phyloP scores from a whole-genome alignment of 1,140 invertebrate species.

The Sycophaga agraensis region DNA sequence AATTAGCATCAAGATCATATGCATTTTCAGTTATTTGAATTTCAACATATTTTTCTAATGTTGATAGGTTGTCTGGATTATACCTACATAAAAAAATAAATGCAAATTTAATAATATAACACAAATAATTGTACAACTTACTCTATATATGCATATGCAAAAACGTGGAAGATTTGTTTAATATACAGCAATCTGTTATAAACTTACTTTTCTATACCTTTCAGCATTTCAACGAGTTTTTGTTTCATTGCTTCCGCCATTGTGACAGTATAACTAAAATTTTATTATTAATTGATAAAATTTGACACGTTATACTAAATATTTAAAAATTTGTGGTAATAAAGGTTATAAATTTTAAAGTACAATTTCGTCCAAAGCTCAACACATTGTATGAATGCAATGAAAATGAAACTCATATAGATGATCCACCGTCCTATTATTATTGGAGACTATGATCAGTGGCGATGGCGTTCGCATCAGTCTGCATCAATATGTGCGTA shows the following conservation, averaged over 20 bases:
- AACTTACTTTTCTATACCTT: constrained; percentile 76
- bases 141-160: neutral
- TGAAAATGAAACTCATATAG: too few species aligned
- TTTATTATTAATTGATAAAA: too few species aligned
- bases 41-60: constrained; percentile 89
- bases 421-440: too few species aligned
- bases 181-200: neutral
- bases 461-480: too few species aligned
- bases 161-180: neutral
- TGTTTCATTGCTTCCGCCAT: constrained; percentile 78
- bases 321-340: too few species aligned
- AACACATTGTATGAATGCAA: too few species aligned
- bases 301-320: too few species aligned
- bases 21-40: constrained; percentile 90
- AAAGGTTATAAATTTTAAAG: too few species aligned
- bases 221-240: constrained; percentile 71
- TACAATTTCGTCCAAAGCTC: too few species aligned
- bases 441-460: too few species aligned
- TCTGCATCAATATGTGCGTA: too few species aligned
- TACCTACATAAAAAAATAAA: constrained; percentile 65
- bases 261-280: too few species aligned
- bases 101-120: neutral
- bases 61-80: constrained; percentile 90
- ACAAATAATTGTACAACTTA: neutral
- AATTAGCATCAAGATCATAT: constrained; percentile 95